Conservation (phyloP, 92 coral and sea anemone genomes). For the Epizoanthus illoricatus region DNA sequence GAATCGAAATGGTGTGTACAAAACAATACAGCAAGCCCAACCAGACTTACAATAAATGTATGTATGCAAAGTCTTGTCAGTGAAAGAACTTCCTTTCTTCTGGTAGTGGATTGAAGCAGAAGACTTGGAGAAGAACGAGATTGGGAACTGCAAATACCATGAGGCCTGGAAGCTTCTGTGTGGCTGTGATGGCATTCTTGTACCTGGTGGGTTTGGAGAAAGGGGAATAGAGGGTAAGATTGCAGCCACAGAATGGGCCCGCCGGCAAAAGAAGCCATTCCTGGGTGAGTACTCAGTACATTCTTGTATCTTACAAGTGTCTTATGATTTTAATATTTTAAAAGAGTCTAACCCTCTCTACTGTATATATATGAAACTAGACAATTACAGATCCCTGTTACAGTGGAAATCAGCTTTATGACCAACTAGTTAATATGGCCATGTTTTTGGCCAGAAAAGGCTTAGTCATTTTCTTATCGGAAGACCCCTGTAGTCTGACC, state of each 20-base stretch:
- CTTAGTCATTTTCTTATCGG: too few relatives aligned
- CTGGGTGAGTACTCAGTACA: conserved; percentile 60
- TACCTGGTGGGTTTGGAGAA: conserved; percentile 98
- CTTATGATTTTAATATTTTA: too few relatives aligned
- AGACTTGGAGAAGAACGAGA: conserved; percentile 29
- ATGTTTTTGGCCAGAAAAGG: too few relatives aligned
- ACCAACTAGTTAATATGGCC: too few relatives aligned
- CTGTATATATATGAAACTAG: too few relatives aligned
- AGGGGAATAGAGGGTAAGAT: conserved; percentile 96
- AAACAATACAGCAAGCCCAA: too few relatives aligned
- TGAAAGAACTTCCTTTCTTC: background rate
- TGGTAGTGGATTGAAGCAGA: conserved; percentile 60
- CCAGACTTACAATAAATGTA: background rate
- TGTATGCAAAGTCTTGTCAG: background rate
- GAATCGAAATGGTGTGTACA: too few relatives aligned
- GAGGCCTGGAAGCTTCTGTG: conserved; percentile 38
- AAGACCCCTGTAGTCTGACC: too few relatives aligned
- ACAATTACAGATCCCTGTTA: too few relatives aligned
- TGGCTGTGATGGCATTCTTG: conserved; percentile 73
- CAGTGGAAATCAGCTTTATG: too few relatives aligned
- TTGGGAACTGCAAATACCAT: conserved; percentile 32
- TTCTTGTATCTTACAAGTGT: too few relatives aligned
- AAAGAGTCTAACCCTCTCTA: too few relatives aligned
- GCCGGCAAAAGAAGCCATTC: conserved; percentile 79
- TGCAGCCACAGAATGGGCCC: conserved; percentile 93